These are phyloP conservation scores for Melanotaenia duboulayi DNA, from an alignment of 2,113 vertebrate species.

Conservation along the genomic window DNA sequence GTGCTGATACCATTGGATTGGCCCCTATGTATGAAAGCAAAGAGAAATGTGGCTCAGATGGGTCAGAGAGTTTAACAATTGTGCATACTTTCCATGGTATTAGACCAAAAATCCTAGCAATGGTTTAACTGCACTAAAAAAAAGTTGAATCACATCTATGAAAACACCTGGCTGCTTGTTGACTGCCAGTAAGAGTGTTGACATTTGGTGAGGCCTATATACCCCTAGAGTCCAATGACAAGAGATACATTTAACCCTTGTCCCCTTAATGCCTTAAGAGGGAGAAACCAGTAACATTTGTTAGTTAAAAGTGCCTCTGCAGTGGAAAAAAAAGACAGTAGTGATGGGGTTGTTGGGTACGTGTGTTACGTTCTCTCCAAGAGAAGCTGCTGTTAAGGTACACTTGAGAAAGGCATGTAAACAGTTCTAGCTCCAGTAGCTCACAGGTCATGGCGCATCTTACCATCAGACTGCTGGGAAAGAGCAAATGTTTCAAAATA, in stretches of 20 bases:
- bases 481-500: not conserved
- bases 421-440: conserved; percentile 20
- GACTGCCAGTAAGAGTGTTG: conserved; percentile 20
- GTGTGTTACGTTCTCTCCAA: not conserved
- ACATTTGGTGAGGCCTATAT: not conserved
- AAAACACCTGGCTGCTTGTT: conserved; percentile 30
- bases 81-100: not conserved
- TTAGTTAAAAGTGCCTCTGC: not conserved
- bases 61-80: not conserved
- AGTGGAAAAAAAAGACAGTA: not conserved
- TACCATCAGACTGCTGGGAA: conserved; percentile 2
- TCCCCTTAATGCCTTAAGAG: not conserved
- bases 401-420: conserved; percentile 29
- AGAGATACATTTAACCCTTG: conserved; percentile 12
- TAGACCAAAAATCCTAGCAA: not conserved
- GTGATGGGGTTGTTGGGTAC: not conserved
- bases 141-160: not conserved
- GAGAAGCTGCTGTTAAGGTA: conserved; percentile 5
- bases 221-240: conserved; percentile 9
- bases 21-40: not conserved
- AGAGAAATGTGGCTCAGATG: not conserved
- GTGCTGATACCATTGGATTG: not conserved
- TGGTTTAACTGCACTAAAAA: conserved; percentile 7
- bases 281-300: conserved; percentile 7
- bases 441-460: not conserved